Evolutionary conservation across 2,113 vertebrate species (phyloP).

Genomic region (Dendrocopos noguchii): DNA sequence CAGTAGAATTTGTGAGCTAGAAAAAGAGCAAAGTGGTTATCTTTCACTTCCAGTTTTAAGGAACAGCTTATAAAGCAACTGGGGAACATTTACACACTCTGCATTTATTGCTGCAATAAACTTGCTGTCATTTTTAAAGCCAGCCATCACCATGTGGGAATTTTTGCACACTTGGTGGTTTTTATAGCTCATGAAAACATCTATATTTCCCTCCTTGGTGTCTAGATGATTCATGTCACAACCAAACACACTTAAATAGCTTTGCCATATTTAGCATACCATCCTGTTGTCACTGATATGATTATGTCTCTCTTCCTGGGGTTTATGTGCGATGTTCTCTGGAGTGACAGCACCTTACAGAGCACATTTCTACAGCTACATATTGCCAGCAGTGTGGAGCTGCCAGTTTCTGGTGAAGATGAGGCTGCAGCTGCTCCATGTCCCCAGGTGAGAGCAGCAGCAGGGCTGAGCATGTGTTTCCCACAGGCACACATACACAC

Average conservation of each 20-base stretch:
- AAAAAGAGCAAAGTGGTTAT: background rate
- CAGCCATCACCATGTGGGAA: background rate
- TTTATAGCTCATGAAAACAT: background rate
- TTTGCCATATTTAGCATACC: background rate
- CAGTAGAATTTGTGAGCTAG: background rate
- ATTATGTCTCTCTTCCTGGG: background rate
- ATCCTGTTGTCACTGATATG: background rate
- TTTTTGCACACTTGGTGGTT: background rate
- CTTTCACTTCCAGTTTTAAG: background rate
- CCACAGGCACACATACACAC: fast-evolving
- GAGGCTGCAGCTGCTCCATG: background rate
- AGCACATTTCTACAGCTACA: background rate
- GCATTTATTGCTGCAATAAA: conserved; percentile 21
- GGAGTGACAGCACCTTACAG: fast-evolving
- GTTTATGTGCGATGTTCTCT: background rate
- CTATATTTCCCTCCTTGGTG: background rate
- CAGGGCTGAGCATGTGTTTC: background rate
- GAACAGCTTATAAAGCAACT: conserved; percentile 4
- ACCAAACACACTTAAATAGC: background rate
- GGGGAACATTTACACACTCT: background rate
- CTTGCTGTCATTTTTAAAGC: background rate
- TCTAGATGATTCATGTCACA: background rate
- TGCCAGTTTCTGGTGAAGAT: background rate
- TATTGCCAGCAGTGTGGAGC: fast-evolving
- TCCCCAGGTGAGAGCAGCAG: background rate